These are phyloP conservation scores for Macquaria australasica DNA, from an alignment of 2,113 vertebrate species.

Conservation along the genomic window DNA sequence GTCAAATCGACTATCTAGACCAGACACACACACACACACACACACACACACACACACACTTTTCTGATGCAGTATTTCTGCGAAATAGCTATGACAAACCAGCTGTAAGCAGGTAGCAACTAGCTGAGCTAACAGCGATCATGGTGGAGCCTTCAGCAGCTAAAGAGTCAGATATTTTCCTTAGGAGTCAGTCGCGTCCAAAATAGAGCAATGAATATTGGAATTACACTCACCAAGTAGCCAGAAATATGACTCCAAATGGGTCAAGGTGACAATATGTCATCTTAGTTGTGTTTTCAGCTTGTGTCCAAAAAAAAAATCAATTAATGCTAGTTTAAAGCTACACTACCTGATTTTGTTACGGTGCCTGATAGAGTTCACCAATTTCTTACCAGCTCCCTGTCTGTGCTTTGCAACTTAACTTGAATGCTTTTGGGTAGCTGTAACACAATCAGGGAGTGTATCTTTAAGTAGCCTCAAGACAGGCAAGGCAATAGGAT, in stretches of 20 bases:
- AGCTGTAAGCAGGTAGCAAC: too few species aligned
- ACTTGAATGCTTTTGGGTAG: background rate
- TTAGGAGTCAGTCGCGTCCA: background rate
- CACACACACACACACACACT: background rate
- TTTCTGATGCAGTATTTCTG: background rate
- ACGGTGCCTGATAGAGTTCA: too few species aligned
- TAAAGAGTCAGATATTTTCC: too few species aligned
- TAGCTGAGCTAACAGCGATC: too few species aligned
- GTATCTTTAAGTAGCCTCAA: background rate
- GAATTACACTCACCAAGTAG: background rate
- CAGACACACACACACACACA: background rate
- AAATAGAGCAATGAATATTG: background rate
- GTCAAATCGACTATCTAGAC: background rate
- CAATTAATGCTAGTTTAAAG: background rate
- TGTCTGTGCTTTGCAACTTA: background rate
- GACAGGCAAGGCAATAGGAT: background rate
- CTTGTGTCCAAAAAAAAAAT: background rate
- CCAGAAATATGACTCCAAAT: background rate
- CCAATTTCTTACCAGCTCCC: background rate
- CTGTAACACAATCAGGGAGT: background rate
- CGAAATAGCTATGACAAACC: too few species aligned
- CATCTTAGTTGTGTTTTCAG: background rate
- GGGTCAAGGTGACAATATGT: background rate
- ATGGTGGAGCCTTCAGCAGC: too few species aligned
- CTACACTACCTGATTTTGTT: background rate